Conservation (phyloP, 2,888 invertebrate genomes). For the Anoncus sp. region DNA sequence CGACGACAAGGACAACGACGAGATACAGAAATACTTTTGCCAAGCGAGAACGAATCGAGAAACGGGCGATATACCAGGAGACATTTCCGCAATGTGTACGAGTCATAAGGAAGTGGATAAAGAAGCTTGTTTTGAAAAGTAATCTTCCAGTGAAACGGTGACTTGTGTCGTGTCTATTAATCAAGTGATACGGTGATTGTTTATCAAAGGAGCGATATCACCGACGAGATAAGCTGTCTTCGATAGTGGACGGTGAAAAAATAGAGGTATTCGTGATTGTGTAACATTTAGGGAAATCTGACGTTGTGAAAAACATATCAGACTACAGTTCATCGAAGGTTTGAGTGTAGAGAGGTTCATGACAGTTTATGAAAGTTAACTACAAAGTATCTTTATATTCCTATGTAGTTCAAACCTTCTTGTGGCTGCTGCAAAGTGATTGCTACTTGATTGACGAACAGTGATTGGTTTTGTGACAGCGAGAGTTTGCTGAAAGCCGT, state of each 20-base stretch:
- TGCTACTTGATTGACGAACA: neutral
- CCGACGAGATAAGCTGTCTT: neutral
- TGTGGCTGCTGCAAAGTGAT: slow-evolving; percentile 13
- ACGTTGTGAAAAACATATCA: neutral
- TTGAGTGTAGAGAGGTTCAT: neutral
- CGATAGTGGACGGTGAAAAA: slow-evolving; percentile 2
- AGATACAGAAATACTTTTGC: slow-evolving; percentile 47
- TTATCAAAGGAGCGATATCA: neutral
- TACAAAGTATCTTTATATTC: neutral
- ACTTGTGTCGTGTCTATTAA: slow-evolving; percentile 12
- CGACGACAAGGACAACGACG: slow-evolving; percentile 62
- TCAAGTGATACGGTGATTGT: slow-evolving; percentile 14
- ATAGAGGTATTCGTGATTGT: slow-evolving; percentile 21
- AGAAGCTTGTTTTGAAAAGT: slow-evolving; percentile 2
- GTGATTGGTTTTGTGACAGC: neutral
- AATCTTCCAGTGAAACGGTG: neutral
- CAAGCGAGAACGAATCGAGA: slow-evolving; percentile 47
- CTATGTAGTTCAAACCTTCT: neutral
- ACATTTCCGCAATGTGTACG: slow-evolving; percentile 5
- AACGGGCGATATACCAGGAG: slow-evolving; percentile 66
- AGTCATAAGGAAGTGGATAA: slow-evolving; percentile 10
- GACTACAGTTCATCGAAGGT: neutral
- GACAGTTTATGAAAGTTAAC: neutral
- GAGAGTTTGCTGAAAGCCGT: neutral
- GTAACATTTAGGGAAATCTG: neutral